phyloP scores from a whole-genome alignment of 2,113 vertebrate species.

The Phaethon lepturus region DNA sequence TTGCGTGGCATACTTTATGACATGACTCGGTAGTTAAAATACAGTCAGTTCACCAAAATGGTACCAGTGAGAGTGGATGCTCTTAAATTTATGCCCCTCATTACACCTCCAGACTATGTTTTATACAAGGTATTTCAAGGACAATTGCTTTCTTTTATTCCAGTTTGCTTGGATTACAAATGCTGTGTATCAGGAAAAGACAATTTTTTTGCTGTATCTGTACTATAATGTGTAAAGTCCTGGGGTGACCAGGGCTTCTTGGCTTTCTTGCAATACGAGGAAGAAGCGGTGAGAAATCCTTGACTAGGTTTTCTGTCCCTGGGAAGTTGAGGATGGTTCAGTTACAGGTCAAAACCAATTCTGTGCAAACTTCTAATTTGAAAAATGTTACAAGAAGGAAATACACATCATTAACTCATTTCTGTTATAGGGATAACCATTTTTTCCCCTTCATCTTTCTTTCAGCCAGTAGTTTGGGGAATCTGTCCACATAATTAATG shows the following conservation, averaged over 20 bases:
- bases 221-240: neutral
- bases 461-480: conserved; percentile 41
- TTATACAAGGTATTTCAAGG: neutral
- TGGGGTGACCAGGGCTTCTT: neutral
- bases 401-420: conserved; percentile 28
- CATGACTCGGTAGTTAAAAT: neutral
- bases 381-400: conserved; percentile 53
- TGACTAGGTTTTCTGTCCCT: conserved; percentile 1
- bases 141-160: neutral
- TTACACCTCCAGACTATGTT: neutral
- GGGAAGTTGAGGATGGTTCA: conserved; percentile 28
- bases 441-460: conserved; percentile 32
- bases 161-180: neutral
- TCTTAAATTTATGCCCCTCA: neutral
- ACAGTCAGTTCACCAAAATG: neutral
- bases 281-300: neutral
- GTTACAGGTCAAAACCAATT: conserved; percentile 35
- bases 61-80: neutral
- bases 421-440: conserved; percentile 3
- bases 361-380: conserved; percentile 21
- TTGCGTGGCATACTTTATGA: neutral
- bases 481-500: conserved; percentile 51
- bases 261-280: neutral
- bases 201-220: neutral
- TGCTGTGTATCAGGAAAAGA: neutral